Percentiles rank a stretch among this genome's conserved stretches.
Evolutionary conservation across 1,140 invertebrate species (phyloP).

Genomic region (Drosophila rufa): DNA sequence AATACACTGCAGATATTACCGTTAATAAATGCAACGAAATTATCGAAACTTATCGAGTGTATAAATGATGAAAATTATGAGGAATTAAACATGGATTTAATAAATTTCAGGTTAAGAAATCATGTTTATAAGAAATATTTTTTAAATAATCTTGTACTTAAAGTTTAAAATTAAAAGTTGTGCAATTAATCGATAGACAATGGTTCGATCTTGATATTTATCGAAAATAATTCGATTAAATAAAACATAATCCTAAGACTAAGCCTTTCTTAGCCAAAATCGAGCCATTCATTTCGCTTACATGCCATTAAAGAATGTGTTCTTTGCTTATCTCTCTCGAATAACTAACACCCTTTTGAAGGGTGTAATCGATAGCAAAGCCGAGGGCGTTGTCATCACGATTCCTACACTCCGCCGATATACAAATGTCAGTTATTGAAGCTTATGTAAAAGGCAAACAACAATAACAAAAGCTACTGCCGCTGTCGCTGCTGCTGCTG

Average conservation of each 20-base stretch:
- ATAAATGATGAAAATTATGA: too few relatives aligned
- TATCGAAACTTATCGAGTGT: background rate
- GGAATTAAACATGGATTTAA: too few relatives aligned
- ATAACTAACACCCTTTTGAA: background rate
- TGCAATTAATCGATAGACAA: too few relatives aligned
- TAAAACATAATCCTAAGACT: too few relatives aligned
- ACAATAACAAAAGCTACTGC: constrained; percentile 58
- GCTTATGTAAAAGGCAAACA: constrained; percentile 45
- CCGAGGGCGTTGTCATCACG: constrained; percentile 49
- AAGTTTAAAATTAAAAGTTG: too few relatives aligned
- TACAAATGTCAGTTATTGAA: constrained; percentile 51
- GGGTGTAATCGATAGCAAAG: constrained; percentile 14
- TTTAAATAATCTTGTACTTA: too few relatives aligned
- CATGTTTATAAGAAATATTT: too few relatives aligned
- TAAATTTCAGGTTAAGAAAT: too few relatives aligned
- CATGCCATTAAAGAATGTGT: background rate
- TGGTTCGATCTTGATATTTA: too few relatives aligned
- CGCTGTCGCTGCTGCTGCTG: constrained; percentile 36
- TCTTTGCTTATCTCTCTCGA: background rate
- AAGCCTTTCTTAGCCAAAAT: background rate
- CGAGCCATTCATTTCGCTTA: background rate
- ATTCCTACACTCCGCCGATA: constrained; percentile 31
- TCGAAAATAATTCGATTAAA: too few relatives aligned
- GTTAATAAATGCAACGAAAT: too few relatives aligned
- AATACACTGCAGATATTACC: constrained; percentile 5